phyloP scores from a whole-genome alignment of 64 coral and sea anemone genomes.

The Hydrozoanthus tunicans region DNA sequence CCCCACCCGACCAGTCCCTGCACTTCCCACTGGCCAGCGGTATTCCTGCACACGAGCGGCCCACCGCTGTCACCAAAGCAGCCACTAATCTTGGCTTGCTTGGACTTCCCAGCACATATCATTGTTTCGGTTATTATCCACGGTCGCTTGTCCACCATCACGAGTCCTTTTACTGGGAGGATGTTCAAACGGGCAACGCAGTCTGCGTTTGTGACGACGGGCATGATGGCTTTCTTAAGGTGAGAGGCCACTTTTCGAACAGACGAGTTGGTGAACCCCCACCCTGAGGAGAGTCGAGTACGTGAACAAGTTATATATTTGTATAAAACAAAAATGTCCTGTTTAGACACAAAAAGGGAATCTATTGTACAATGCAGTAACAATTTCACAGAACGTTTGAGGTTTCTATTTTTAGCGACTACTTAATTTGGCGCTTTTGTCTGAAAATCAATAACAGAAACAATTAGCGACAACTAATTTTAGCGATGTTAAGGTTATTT shows the following conservation, averaged over 20 bases:
- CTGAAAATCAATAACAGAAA: too few species aligned
- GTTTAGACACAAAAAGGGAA: too few species aligned
- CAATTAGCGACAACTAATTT: too few species aligned
- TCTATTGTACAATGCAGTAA: too few species aligned
- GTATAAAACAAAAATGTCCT: too few species aligned
- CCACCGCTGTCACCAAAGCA: constrained; percentile 78
- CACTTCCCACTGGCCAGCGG: constrained; percentile 44
- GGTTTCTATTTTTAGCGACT: too few species aligned
- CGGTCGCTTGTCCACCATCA: constrained; percentile 43
- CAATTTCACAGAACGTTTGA: too few species aligned
- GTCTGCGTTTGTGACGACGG: constrained; percentile 59
- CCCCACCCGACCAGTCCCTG: constrained; percentile 27
- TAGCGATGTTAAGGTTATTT: too few species aligned
- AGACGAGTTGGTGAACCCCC: constrained; percentile 52
- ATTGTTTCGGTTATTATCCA: constrained; percentile 63
- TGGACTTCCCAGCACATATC: constrained; percentile 77
- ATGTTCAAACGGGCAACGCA: constrained; percentile 40
- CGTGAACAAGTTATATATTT: neutral
- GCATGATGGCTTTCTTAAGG: constrained; percentile 71
- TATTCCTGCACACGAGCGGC: constrained; percentile 22
- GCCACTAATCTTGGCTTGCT: constrained; percentile 53
- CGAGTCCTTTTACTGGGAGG: constrained; percentile 13
- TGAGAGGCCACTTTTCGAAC: neutral
- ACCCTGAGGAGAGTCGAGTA: constrained; percentile 11
- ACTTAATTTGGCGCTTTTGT: too few species aligned